Conservation (phyloP, 1,140 invertebrate species). For the Temnothorax nylanderi region DNA sequence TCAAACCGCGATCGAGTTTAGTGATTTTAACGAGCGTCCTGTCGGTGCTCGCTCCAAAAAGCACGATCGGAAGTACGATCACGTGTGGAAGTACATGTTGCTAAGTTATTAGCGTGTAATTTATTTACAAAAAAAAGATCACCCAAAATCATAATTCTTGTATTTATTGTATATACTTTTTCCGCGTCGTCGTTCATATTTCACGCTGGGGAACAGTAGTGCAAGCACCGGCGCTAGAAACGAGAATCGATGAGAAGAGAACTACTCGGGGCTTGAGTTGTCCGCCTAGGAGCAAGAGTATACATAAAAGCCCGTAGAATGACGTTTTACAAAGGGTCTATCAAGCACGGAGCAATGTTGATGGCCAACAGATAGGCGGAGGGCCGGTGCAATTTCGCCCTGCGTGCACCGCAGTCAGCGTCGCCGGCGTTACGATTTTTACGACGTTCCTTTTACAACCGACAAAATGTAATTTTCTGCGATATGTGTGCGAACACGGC, state of each 20-base stretch:
- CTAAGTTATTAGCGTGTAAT: neutral
- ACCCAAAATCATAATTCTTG: neutral
- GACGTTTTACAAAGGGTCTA: slow-evolving; percentile 84
- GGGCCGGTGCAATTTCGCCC: slow-evolving; percentile 81
- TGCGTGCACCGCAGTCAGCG: slow-evolving; percentile 77
- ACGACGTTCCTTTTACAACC: slow-evolving; percentile 84
- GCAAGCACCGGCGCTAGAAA: slow-evolving; percentile 11
- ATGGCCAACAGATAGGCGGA: slow-evolving; percentile 82
- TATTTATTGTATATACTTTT: neutral
- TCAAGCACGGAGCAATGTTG: slow-evolving; percentile 83
- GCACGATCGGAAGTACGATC: neutral
- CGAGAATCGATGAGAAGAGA: slow-evolving; percentile 36
- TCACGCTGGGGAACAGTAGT: slow-evolving; percentile 11
- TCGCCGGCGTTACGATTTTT: slow-evolving; percentile 82
- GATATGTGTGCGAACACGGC: slow-evolving; percentile 76
- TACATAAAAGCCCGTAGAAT: slow-evolving; percentile 80
- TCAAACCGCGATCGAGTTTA: neutral
- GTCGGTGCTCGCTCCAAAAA: neutral
- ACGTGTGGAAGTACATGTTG: too few relatives aligned
- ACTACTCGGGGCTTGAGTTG: neutral
- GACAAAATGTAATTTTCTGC: slow-evolving; percentile 84
- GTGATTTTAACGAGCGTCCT: neutral
- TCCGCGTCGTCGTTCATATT: neutral
- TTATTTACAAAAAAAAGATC: neutral
- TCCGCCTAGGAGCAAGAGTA: slow-evolving; percentile 66